Percentiles rank a stretch among this genome's conserved stretches.
Conservation (phyloP, 2,888 invertebrate species). For the Oscheius myriophilus region DNA sequence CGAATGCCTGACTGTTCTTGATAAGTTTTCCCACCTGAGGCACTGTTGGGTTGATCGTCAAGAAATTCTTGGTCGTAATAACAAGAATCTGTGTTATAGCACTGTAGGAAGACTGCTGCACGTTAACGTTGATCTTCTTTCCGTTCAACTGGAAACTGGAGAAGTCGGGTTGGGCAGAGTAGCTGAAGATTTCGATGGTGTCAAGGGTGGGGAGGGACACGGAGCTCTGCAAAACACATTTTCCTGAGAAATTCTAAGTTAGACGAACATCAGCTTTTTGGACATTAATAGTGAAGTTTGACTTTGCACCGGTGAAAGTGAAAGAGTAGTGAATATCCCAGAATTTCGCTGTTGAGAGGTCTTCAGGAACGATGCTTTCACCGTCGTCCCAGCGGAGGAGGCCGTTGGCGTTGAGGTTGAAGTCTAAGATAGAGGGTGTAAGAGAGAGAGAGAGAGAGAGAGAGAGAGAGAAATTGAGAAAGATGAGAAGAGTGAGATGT, state of each 20-base stretch:
- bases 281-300: constrained; percentile 19
- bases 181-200: constrained; percentile 58
- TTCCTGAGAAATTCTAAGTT: no score
- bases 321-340: constrained; percentile 29
- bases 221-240: constrained; percentile 26
- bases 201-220: constrained; percentile 48
- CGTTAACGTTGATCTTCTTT: constrained; percentile 17
- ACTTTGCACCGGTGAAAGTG: not conserved
- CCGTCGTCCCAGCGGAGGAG: constrained; percentile 67
- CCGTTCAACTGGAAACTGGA: constrained; percentile 39
- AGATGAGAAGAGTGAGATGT: no score
- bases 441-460: not conserved
- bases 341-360: constrained; percentile 7
- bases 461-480: no score
- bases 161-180: constrained; percentile 46
- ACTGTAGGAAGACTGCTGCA: constrained; percentile 21
- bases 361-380: constrained; percentile 49
- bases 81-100: constrained; percentile 19
- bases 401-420: constrained; percentile 21
- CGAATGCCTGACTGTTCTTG: no score
- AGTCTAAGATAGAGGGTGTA: no score
- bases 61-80: constrained; percentile 20
- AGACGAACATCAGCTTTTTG: constrained; percentile 20
- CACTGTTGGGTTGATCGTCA: constrained; percentile 2
- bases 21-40: no score